Evolutionary conservation across 2,113 vertebrate species (phyloP).

Genomic region (Okapia johnstoni): DNA sequence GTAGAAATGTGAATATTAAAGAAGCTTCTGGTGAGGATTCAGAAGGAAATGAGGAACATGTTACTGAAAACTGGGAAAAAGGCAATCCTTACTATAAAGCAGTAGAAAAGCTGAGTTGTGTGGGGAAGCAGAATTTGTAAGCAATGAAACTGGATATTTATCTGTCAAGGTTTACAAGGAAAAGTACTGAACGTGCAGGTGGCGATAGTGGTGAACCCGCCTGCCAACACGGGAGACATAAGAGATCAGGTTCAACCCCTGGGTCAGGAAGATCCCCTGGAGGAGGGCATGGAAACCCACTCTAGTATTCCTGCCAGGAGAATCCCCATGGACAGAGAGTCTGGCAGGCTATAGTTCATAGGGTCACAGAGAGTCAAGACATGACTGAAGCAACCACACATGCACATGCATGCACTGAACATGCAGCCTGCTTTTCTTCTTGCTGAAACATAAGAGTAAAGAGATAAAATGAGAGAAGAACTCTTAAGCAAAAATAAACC

Average conservation of each 20-base stretch:
- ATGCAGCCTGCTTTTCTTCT: neutral
- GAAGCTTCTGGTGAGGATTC: neutral
- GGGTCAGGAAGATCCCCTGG: too few species aligned
- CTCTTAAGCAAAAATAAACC: neutral
- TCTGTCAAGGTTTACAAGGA: neutral
- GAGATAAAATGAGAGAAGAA: neutral
- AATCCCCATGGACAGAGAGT: neutral
- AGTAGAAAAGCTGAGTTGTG: neutral
- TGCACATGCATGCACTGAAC: rapidly evolving
- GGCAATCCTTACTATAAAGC: neutral
- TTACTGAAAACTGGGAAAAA: neutral
- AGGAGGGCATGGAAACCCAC: neutral
- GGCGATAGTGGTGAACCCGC: neutral
- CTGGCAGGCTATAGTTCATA: neutral
- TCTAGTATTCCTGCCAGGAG: neutral
- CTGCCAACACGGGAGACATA: neutral
- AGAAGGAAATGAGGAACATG: neutral
- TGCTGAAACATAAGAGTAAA: neutral
- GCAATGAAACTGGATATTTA: neutral
- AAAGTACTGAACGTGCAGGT: neutral
- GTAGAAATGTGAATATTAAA: neutral
- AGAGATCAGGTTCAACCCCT: too few species aligned
- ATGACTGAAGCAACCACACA: neutral
- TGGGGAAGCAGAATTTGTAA: neutral
- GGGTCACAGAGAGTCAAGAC: neutral